phyloP scores from a whole-genome alignment of 2,113 vertebrate species.

The Candoia aspera region DNA sequence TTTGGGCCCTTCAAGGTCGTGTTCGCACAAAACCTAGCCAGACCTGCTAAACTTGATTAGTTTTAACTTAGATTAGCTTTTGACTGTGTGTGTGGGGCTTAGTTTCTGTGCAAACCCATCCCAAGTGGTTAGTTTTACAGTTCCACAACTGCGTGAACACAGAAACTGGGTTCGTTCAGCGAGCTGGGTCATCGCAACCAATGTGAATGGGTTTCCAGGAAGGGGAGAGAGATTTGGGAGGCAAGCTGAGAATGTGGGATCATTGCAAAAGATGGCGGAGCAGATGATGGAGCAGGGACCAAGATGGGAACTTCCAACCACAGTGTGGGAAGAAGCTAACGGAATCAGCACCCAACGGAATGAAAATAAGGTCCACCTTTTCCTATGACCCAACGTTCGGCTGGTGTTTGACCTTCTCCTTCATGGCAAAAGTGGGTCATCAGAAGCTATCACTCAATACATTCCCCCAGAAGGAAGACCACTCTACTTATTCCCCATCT shows the following conservation, averaged over 20 bases:
- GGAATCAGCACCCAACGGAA: rapidly evolving
- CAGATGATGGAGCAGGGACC: neutral
- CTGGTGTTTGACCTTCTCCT: neutral
- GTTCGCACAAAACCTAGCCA: too few species aligned
- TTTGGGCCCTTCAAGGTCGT: too few species aligned
- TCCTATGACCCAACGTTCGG: neutral
- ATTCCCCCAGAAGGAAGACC: neutral
- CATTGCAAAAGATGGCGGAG: neutral
- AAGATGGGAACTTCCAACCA: neutral
- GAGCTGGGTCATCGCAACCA: too few species aligned
- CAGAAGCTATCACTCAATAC: neutral
- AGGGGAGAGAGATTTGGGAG: neutral
- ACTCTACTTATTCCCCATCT: neutral
- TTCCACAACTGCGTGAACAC: too few species aligned
- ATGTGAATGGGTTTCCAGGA: too few species aligned
- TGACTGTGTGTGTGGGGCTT: too few species aligned
- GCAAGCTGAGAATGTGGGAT: rapidly evolving
- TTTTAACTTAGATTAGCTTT: too few species aligned
- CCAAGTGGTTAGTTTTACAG: too few species aligned
- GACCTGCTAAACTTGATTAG: too few species aligned
- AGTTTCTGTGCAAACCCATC: too few species aligned
- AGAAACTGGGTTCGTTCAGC: too few species aligned
- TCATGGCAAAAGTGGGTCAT: neutral
- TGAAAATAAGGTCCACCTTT: rapidly evolving
- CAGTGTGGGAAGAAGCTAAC: neutral